phyloP scores from a whole-genome alignment of 2,113 vertebrate species.

The Phodopus roborovskii region DNA sequence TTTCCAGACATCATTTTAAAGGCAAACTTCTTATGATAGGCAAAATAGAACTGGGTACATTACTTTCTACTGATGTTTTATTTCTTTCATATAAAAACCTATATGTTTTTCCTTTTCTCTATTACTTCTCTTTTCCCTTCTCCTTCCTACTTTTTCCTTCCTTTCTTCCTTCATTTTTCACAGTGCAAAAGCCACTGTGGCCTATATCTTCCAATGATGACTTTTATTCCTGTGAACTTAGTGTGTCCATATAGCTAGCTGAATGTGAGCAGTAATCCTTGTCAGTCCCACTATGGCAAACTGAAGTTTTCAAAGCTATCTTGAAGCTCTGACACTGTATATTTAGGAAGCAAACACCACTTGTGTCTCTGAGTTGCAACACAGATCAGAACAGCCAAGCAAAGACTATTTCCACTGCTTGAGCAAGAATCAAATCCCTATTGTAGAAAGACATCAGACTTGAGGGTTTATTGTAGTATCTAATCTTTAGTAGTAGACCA shows the following conservation, averaged over 20 bases:
- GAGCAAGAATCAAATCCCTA: conserved; percentile 25
- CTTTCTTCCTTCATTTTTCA: background rate
- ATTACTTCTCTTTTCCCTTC: background rate
- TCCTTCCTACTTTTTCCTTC: background rate
- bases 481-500: background rate
- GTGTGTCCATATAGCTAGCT: background rate
- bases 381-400: background rate
- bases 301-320: background rate
- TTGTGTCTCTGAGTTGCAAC: background rate
- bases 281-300: background rate
- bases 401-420: background rate
- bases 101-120: background rate
- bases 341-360: background rate
- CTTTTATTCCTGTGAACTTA: background rate
- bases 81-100: conserved; percentile 34
- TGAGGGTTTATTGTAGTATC: background rate
- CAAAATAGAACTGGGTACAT: background rate
- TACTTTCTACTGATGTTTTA: conserved; percentile 41
- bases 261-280: background rate
- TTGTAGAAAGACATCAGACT: background rate
- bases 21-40: background rate
- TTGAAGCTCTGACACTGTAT: background rate
- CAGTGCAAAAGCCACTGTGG: background rate
- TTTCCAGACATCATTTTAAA: conserved; percentile 47
- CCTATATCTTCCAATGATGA: background rate